Evolutionary conservation across 2,797 vertebrate genomes (phyloP).

Genomic region (Sternotherus odoratus): DNA sequence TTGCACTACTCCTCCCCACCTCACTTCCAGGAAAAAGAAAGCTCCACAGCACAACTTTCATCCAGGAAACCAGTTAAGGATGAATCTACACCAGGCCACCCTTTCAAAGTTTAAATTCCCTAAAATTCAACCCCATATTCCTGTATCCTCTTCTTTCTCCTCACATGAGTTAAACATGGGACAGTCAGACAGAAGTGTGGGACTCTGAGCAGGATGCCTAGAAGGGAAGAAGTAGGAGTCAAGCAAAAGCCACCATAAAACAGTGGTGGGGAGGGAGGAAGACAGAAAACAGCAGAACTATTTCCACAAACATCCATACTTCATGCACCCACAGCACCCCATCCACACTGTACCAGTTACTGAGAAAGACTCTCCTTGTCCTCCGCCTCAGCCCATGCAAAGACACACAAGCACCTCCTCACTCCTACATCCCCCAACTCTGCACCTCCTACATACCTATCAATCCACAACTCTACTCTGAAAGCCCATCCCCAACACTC

Average conservation of each 20-base stretch:
- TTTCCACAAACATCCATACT: background rate
- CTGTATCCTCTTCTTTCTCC: conserved; percentile 42
- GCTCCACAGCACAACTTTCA: conserved; percentile 23
- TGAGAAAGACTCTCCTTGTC: background rate
- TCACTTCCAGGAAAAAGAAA: background rate
- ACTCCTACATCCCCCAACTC: background rate
- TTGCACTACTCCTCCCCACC: background rate
- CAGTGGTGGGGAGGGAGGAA: conserved; percentile 4
- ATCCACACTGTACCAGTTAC: background rate
- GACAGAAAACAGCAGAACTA: conserved; percentile 11
- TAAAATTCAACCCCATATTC: conserved; percentile 15
- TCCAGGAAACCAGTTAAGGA: conserved; percentile 65
- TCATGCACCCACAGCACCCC: no score
- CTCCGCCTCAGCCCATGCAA: background rate
- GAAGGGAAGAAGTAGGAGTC: background rate
- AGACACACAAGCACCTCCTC: background rate
- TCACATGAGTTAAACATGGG: conserved; percentile 66
- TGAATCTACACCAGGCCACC: conserved; percentile 47
- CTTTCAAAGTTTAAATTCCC: background rate
- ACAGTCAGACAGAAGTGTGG: conserved; percentile 36
- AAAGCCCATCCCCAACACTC: no score
- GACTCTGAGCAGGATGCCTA: conserved; percentile 23
- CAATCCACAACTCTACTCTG: no score
- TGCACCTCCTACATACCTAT: background rate
- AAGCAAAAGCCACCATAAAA: background rate